These are phyloP conservation scores for Coelinius sp. DNA, from an alignment of 2,888 invertebrate genomes.

Conservation along the genomic window DNA sequence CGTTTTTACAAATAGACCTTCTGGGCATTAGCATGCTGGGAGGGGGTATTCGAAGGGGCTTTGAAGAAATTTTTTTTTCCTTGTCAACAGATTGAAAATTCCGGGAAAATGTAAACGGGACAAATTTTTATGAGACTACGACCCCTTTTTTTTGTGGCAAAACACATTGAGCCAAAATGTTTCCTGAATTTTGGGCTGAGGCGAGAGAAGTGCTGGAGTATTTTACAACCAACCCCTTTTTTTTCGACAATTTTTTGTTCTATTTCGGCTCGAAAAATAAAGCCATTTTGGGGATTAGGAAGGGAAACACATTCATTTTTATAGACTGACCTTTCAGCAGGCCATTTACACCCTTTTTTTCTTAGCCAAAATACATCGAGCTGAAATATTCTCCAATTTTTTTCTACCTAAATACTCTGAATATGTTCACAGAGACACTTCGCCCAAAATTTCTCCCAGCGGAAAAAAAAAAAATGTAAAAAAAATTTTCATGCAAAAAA, in stretches of 20 bases:
- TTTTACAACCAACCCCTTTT: neutral
- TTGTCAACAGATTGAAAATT: neutral
- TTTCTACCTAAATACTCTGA: too few relatives aligned
- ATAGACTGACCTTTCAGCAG: neutral
- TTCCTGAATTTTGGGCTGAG: neutral
- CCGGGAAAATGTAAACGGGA: slow-evolving; percentile 19
- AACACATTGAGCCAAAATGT: slow-evolving; percentile 9
- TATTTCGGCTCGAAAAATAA: neutral
- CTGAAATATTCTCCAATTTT: slow-evolving; percentile 5
- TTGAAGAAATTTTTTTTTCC: neutral
- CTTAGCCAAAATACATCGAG: neutral
- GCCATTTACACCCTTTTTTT: neutral
- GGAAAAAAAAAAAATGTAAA: too few relatives aligned
- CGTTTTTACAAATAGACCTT: slow-evolving; percentile 23
- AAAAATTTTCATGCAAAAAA: too few relatives aligned
- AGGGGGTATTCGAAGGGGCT: neutral
- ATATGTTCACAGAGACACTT: too few relatives aligned
- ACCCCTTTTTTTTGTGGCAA: slow-evolving; percentile 20
- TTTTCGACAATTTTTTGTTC: neutral
- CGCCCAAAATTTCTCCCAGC: neutral
- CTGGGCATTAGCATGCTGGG: neutral
- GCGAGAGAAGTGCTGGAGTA: neutral
- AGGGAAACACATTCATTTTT: too few relatives aligned
- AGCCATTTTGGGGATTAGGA: neutral
- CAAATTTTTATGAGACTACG: slow-evolving; percentile 27